Evolutionary conservation across 2,113 vertebrate species (phyloP), one percentile per base, ranked within the genome.

Genomic region (Capricornis sumatraensis): DNA sequence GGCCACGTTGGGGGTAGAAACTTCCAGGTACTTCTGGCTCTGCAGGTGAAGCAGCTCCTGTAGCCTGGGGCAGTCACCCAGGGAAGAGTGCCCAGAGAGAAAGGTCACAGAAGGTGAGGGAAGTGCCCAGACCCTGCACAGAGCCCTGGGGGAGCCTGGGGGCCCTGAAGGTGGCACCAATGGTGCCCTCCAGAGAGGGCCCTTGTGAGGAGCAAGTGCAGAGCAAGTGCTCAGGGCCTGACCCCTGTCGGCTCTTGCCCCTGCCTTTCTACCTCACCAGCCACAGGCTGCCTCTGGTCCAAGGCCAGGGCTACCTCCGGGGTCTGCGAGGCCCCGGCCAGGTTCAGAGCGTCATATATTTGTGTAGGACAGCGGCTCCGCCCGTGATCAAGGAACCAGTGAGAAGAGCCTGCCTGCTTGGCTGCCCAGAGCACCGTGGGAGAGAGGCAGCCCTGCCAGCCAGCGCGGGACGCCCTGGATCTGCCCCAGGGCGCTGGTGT

Each of bases 211-310:
- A 47, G 57, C 5, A 2, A 25, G 15, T 7, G 88, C 40, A 43
- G 71, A 50, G 47, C 82, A 43, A 23, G 67, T 40, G 23, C 23
- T 43, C 36, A 43, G 52, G 64, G 52, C 89, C 60, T 33, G 40
- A 1, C 23, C 0, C 2, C 9, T 3, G 43, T 25, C 10, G 28
- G 45, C 0, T 0, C 74, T 25, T 67, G 13, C 7, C 7, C 33
- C 5, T 6, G 12, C 27, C 45, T 60, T 13, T 71, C 83, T 11
- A 30, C 25, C 52, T 91, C 28, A n/a, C 19, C 33, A 85, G 50
- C 19, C n/a, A 25, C 23, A 43, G 91, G 53, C 36, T 36, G 17
- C 87, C n/a, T 89, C 45, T 17, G 36, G 28, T 9, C 47, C 23
- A 60, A 16, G 28, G 79, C 45, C 17, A 30, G 27, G 45, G 16